These are phyloP conservation scores for Syrmaticus mikado DNA, from an alignment of 2,113 vertebrate species.

Conservation along the genomic window DNA sequence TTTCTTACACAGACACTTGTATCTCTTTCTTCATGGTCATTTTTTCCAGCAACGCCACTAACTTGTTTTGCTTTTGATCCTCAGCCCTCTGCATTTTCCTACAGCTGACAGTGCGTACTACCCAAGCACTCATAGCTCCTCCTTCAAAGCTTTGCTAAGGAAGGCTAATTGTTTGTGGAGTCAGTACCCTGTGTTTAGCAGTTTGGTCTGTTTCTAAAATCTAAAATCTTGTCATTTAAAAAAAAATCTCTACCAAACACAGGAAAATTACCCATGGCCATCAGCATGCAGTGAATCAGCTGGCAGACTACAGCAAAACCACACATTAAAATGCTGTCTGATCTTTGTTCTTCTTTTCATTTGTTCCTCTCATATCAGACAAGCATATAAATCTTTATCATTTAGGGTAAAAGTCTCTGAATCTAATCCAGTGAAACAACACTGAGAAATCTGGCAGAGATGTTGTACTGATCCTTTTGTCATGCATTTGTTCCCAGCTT, in stretches of 20 bases:
- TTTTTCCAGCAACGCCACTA: neutral
- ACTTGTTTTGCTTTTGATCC: neutral
- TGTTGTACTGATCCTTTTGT: neutral
- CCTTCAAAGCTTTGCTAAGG: neutral
- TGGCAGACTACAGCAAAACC: neutral
- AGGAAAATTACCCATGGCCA: neutral
- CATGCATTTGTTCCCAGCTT: neutral
- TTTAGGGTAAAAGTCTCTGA: neutral
- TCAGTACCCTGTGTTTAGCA: neutral
- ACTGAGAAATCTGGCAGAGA: neutral
- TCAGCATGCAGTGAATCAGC: neutral
- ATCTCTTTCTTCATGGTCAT: neutral
- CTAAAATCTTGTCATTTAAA: neutral
- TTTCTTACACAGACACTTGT: neutral
- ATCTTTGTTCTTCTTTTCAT: neutral
- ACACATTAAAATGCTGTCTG: neutral
- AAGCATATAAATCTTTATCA: neutral
- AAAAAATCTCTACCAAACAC: neutral
- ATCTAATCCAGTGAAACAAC: neutral
- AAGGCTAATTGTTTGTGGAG: neutral
- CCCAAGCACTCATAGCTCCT: neutral
- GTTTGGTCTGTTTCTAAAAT: neutral
- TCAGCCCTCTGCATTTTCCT: neutral
- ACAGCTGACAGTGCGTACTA: neutral
- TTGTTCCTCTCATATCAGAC: neutral